Conservation (phyloP, 2,888 invertebrate species). For the Drosophila greeni region DNA sequence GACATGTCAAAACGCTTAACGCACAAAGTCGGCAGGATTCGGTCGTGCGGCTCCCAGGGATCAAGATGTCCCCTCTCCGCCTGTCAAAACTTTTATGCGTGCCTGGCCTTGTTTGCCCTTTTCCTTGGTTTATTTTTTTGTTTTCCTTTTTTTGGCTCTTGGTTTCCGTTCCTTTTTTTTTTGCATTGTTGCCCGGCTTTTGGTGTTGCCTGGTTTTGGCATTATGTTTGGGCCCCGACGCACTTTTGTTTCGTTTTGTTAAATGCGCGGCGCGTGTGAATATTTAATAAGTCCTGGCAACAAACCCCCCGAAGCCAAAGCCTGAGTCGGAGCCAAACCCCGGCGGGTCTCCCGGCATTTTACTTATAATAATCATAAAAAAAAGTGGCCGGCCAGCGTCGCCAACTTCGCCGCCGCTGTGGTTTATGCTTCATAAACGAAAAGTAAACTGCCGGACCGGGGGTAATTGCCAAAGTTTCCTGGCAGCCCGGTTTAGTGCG, state of each 20-base stretch:
- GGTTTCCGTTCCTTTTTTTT: conserved; percentile 25
- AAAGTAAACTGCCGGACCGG: conserved; percentile 64
- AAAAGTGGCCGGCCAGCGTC: conserved; percentile 55
- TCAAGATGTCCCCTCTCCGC: conserved; percentile 49
- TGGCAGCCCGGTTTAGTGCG: conserved; percentile 55
- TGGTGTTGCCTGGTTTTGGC: conserved; percentile 49
- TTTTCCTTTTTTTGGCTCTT: conserved; percentile 24
- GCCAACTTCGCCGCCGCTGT: conserved; percentile 48
- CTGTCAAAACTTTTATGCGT: conserved; percentile 72
- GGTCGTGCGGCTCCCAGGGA: conserved; percentile 64
- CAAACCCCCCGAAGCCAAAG: conserved; percentile 18
- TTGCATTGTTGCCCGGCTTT: conserved; percentile 22
- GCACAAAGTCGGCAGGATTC: conserved; percentile 56
- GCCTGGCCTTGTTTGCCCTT: conserved; percentile 58
- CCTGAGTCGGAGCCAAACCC: conserved; percentile 8
- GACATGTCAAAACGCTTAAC: conserved; percentile 72
- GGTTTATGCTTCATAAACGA: conserved; percentile 58
- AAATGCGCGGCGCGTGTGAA: conserved; percentile 72
- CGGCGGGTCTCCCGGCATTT: conserved; percentile 47
- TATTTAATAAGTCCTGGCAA: conserved; percentile 68
- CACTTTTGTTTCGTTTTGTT: conserved; percentile 63
- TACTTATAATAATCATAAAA: conserved; percentile 71
- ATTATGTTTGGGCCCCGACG: conserved; percentile 44
- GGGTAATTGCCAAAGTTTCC: conserved; percentile 70
- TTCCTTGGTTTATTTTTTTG: conserved; percentile 33